These are phyloP conservation scores for Illadopsis cleaveri DNA, from an alignment of 2,113 vertebrate genomes.

Conservation along the genomic window DNA sequence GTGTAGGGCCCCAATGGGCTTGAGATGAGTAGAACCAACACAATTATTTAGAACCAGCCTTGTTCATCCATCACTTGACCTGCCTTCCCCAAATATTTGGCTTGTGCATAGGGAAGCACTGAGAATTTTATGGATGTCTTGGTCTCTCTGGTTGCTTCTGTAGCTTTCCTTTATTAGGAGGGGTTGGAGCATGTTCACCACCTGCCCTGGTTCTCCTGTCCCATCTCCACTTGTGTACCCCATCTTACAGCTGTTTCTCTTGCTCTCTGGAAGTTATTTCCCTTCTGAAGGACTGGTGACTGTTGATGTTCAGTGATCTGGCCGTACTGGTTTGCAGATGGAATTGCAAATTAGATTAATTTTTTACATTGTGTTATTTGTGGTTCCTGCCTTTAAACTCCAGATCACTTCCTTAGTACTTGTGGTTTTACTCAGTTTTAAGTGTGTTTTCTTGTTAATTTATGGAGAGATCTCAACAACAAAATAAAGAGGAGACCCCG, in stretches of 20 bases:
- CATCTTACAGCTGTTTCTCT: neutral
- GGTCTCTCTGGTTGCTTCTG: neutral
- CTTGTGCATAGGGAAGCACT: neutral
- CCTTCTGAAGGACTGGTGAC: neutral
- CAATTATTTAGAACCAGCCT: neutral
- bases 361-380: neutral
- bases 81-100: neutral
- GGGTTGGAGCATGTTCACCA: neutral
- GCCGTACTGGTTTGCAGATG: neutral
- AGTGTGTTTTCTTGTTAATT: neutral
- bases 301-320: neutral
- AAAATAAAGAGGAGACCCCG: neutral
- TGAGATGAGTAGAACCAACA: neutral
- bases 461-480: neutral
- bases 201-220: neutral
- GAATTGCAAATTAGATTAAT: neutral
- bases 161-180: neutral
- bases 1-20: fast-evolving
- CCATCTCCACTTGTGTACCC: neutral
- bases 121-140: neutral
- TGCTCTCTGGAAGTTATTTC: neutral
- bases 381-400: neutral
- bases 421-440: neutral
- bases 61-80: neutral
- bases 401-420: neutral